Conservation (phyloP, 2,113 vertebrate genomes). For the Motacilla alba region DNA sequence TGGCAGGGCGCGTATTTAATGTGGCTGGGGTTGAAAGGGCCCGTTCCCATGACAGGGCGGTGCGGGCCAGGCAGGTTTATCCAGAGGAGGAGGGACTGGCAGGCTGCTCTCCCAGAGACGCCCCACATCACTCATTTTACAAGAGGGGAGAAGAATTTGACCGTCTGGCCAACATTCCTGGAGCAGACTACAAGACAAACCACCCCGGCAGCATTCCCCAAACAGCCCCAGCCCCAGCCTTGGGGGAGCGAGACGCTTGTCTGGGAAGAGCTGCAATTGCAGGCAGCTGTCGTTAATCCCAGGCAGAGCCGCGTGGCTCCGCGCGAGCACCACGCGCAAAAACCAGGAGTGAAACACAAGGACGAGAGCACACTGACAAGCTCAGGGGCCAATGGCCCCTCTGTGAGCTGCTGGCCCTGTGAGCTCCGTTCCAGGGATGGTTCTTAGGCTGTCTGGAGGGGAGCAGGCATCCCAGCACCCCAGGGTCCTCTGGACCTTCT, state of each 20-base stretch:
- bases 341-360: background rate
- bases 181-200: slow-evolving; percentile 69
- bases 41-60: slow-evolving; percentile 52
- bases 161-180: slow-evolving; percentile 73
- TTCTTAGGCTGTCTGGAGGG: background rate
- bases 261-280: slow-evolving; percentile 60
- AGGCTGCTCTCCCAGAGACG: slow-evolving; percentile 60
- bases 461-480: background rate
- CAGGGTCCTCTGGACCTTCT: background rate
- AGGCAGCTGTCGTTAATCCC: slow-evolving; percentile 53
- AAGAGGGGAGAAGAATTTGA: slow-evolving; percentile 70
- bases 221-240: slow-evolving; percentile 66
- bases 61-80: slow-evolving; percentile 68
- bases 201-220: slow-evolving; percentile 67
- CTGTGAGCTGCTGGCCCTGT: background rate
- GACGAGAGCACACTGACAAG: rapidly evolving
- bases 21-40: slow-evolving; percentile 52
- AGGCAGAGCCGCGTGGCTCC: background rate
- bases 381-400: background rate
- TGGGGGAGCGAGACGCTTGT: slow-evolving; percentile 56
- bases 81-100: slow-evolving; percentile 59
- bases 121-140: slow-evolving; percentile 67
- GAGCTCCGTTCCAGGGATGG: rapidly evolving
- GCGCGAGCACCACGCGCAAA: background rate
- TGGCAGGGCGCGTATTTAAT: slow-evolving; percentile 34